Evolutionary conservation across 2,797 vertebrate species (phyloP), one percentile per base, ranked within the genome.

Genomic region (Tinamus major): DNA sequence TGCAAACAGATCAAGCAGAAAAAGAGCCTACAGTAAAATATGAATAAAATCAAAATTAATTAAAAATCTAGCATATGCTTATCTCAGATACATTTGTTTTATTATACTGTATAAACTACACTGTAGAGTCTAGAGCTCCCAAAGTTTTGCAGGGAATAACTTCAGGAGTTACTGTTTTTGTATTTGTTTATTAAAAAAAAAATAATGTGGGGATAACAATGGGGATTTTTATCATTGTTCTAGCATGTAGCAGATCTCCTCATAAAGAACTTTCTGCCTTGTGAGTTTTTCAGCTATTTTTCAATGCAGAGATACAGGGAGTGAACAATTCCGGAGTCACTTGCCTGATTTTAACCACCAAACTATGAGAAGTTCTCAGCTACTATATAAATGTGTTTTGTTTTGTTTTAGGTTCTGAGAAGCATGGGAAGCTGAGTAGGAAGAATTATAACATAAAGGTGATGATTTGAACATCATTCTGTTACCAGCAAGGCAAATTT

Each of bases 381-480:
- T 92, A 82, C 46, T 85, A 82, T 55, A 59, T 62, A 86, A 85
- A 85, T 90, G 39, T 79, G n/a, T 92, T 55, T 84, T 49, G 51
- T 70, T 88, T 79, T 23, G 62, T 85, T 87, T 85, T 87, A 92
- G 49, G 75, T 93, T 90, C 83, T 87, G 63, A 75, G 85, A 94
- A 91, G 61, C 87, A 80, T 83, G 82, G 82, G 70, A 84, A 90
- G 33, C 62, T 90, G 62, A 17, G 35, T 82, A 65, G 93, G 83
- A 69, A 61, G 79, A 88, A 84, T 72, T 94, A 33, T 69, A 89
- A 85, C 24, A 44, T 48, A 68, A 61, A 71, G 55, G 46, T 90
- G 70, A 84, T 49, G 67, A 81, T 72, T 68, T 65, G n/a, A 78
- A 49, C 42, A 55, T 46, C 67, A 16, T 53, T 87, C 64, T 76